Percentiles rank a stretch among this genome's conserved stretches.
phyloP scores from a whole-genome alignment of 2,888 invertebrate genomes.

The Antheraea yamamai region DNA sequence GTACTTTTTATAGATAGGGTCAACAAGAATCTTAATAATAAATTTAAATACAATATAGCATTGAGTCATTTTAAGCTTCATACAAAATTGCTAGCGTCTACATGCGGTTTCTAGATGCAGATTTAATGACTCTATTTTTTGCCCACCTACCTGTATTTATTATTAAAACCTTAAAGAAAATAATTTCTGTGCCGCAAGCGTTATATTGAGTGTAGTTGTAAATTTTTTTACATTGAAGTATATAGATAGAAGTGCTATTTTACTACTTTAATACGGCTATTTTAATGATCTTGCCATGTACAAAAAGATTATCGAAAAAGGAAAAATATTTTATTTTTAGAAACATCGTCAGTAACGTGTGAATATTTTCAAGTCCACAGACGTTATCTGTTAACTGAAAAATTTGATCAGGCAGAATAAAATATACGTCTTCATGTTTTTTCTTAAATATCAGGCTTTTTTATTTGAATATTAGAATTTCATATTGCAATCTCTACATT shows the following conservation, averaged over 20 bases:
- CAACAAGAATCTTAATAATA: not conserved
- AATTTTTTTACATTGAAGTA: not conserved
- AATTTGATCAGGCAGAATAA: not conserved
- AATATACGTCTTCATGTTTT: not conserved
- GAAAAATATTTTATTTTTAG: not conserved
- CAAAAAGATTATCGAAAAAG: not conserved
- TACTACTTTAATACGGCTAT: not conserved
- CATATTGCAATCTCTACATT: too few relatives aligned
- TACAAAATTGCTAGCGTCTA: not conserved
- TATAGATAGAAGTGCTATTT: not conserved
- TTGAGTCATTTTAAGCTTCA: not conserved
- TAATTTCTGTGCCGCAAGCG: not conserved
- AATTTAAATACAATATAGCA: conserved; percentile 15
- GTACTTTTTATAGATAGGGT: conserved; percentile 8
- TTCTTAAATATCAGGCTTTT: not conserved
- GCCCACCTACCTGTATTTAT: not conserved
- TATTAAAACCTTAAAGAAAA: not conserved
- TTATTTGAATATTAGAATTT: too few relatives aligned
- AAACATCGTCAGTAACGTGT: not conserved
- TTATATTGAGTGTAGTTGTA: not conserved
- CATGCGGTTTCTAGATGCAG: not conserved
- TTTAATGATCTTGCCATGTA: not conserved
- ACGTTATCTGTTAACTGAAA: not conserved
- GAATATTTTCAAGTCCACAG: not conserved
- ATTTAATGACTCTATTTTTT: not conserved